Conservation (phyloP, 2,113 vertebrate genomes). For the Paralichthys olivaceus region DNA sequence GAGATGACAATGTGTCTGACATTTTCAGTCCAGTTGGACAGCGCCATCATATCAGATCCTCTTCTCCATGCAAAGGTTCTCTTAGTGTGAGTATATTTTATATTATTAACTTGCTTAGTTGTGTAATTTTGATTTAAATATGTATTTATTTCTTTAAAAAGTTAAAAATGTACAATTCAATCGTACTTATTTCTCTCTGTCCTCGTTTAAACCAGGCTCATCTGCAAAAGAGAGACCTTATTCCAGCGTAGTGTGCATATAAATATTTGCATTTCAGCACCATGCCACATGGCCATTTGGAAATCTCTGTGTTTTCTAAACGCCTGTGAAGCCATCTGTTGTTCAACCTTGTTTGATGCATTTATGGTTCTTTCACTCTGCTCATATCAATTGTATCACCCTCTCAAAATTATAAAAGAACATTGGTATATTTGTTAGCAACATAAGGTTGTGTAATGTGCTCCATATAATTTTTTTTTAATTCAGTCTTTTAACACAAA, state of each 20-base stretch:
- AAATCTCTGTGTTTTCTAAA: slow-evolving; percentile 50
- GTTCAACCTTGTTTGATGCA: slow-evolving; percentile 22
- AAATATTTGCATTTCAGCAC: slow-evolving; percentile 58
- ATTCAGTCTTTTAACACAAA: no score
- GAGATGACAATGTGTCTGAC: slow-evolving; percentile 21
- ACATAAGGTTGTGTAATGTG: neutral
- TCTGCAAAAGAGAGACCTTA: slow-evolving; percentile 26
- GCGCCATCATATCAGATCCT: slow-evolving; percentile 18
- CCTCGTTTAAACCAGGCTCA: slow-evolving; percentile 1
- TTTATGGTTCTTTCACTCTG: slow-evolving; percentile 11
- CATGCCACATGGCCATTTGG: slow-evolving; percentile 36
- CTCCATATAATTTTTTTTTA: no score
- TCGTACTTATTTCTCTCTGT: neutral
- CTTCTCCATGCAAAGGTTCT: slow-evolving; percentile 48
- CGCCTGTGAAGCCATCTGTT: slow-evolving; percentile 7
- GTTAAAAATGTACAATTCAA: neutral
- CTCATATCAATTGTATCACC: slow-evolving; percentile 5
- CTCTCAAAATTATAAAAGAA: slow-evolving; percentile 8
- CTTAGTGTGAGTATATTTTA: slow-evolving; percentile 52
- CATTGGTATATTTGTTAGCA: neutral
- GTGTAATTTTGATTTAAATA: slow-evolving; percentile 8
- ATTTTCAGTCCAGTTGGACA: slow-evolving; percentile 36
- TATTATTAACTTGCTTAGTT: neutral
- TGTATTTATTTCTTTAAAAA: neutral
- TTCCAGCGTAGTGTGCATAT: slow-evolving; percentile 15